Base-by-base conservation (phyloP, 2,888 invertebrate genomes). In the Melipona bicolor region DNA sequence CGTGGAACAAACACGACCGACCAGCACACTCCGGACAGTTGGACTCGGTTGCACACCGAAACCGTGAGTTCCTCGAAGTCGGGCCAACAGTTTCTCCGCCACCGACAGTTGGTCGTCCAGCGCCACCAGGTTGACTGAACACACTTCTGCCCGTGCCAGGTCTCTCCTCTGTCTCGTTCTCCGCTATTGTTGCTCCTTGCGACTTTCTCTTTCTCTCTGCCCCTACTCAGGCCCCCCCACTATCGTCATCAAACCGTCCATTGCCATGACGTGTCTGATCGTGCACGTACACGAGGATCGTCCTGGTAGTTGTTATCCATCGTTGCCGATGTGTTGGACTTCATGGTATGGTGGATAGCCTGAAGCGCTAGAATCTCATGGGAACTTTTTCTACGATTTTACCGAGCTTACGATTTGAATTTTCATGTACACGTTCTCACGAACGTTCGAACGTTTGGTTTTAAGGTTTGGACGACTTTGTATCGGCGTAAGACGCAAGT, bases 81-180 rank as follows among this genome's bases (percentile, higher is more conserved):
- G 85, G 85, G 86, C 84, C 83, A 85, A 68, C 79, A 84, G 87
- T 79, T 87, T 83, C 83, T 85, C 83, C 84, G 85, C 78, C 85
- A 78, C 81, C 84, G 87, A 91, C 89, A 89, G 89, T 90, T 88
- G 81, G 87, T 85, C 85, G 87, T 87, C 88, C 92, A 91, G 88
- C 91, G 92, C 90, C 90, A 88, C 91, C 92, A 92, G 93, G 92
- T 92, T 92, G 89, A 93, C 93, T 93, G 90, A 91, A 89, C 90
- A 89, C 90, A 83, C 87, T 87, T 64, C 81, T 43, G 84, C 84
- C 88, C 86, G 82, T 79, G 64, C 86, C 32, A 83, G 84, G 81
- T 84, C 86, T 84, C 85, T 81, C 79, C 76, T 81, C 79, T 75
- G 83, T 89, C 79, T 79, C 86, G 59, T 77, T 86, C 84, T 79